These are phyloP conservation scores for Pemphigus obesinymphae DNA, from an alignment of 1,140 invertebrate species.

Conservation along the genomic window DNA sequence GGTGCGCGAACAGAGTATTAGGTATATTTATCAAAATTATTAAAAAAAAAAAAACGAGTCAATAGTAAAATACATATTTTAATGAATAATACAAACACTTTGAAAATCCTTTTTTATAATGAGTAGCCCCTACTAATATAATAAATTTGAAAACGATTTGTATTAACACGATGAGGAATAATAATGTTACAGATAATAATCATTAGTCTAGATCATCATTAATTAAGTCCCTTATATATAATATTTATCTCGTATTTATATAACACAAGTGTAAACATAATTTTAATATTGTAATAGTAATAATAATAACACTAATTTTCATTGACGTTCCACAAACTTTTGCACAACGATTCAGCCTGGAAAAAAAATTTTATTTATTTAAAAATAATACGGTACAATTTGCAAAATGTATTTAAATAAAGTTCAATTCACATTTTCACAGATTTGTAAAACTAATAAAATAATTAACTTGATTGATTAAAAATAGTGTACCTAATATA, in stretches of 20 bases:
- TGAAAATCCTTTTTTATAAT: no score
- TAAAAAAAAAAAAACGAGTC: no score
- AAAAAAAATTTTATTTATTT: not conserved
- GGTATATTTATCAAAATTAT: no score
- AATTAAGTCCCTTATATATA: not conserved
- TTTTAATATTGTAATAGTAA: not conserved
- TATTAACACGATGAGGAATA: not conserved
- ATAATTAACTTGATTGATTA: no score
- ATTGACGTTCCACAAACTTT: not conserved
- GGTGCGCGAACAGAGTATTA: no score
- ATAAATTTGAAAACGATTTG: not conserved
- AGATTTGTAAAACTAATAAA: no score
- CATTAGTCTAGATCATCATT: not conserved
- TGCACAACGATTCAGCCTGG: slow-evolving; percentile 16
- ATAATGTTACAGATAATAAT: not conserved
- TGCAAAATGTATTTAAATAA: no score
- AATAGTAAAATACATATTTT: no score
- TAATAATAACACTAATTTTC: slow-evolving; percentile 20
- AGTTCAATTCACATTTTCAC: no score
- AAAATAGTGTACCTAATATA: no score
- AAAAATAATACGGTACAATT: not conserved
- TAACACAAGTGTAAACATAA: not conserved
- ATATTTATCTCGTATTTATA: not conserved
- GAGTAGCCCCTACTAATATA: no score
- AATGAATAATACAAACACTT: no score